Conservation (phyloP, 2,888 invertebrate species). For the Anoplius nigerrimus region DNA sequence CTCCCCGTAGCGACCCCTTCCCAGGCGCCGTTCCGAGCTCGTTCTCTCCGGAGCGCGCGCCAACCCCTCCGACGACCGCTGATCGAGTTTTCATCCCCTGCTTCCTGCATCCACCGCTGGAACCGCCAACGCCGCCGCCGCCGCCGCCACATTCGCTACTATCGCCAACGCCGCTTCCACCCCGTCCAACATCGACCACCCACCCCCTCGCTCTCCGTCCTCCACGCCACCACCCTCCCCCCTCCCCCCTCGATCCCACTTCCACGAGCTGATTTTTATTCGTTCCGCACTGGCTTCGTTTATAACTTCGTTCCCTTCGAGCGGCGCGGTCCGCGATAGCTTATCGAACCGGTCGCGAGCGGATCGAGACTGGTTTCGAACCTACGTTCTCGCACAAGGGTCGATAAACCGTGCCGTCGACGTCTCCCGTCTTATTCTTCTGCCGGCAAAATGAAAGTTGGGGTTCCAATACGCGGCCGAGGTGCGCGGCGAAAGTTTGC, state of each 20-base stretch:
- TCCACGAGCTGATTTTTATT: slow-evolving; percentile 59
- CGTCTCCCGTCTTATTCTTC: slow-evolving; percentile 12
- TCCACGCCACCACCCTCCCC: neutral
- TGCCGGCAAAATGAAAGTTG: too few relatives aligned
- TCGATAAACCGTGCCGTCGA: slow-evolving; percentile 20
- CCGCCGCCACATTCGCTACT: slow-evolving; percentile 1
- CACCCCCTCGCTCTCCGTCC: neutral
- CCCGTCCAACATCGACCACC: too few relatives aligned
- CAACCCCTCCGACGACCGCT: slow-evolving; percentile 46
- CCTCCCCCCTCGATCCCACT: neutral
- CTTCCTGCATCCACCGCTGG: slow-evolving; percentile 37
- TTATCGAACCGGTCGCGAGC: slow-evolving; percentile 7
- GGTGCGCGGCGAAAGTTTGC: too few relatives aligned
- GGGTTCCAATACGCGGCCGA: neutral
- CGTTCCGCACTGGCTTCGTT: slow-evolving; percentile 58
- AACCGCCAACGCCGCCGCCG: slow-evolving; percentile 20
- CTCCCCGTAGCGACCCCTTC: slow-evolving; percentile 24
- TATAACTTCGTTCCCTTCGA: slow-evolving; percentile 57
- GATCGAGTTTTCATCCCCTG: slow-evolving; percentile 63
- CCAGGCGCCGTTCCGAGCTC: slow-evolving; percentile 29
- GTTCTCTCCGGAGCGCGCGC: slow-evolving; percentile 24
- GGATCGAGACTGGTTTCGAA: neutral
- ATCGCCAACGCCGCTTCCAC: slow-evolving; percentile 3
- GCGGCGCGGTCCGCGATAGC: slow-evolving; percentile 36
- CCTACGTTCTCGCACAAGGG: slow-evolving; percentile 8